Percentiles rank a stretch among this genome's conserved stretches.
Conservation (phyloP, 2,797 vertebrate genomes). For the Ara ararauna region DNA sequence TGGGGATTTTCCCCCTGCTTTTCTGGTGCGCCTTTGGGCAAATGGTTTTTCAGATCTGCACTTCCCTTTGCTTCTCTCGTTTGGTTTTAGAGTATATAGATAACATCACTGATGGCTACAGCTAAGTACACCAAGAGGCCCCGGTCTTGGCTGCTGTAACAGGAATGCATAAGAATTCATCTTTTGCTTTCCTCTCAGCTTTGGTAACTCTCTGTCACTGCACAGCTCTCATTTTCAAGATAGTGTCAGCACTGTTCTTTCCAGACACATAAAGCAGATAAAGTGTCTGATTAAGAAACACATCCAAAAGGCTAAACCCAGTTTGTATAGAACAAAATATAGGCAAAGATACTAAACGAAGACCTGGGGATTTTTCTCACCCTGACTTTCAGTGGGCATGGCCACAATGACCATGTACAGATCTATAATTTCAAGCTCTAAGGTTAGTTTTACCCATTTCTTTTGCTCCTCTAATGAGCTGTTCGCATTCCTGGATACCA, state of each 20-base stretch:
- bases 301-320: conserved; percentile 44
- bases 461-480: conserved; percentile 58
- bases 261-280: conserved; percentile 36
- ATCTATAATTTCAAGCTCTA: conserved; percentile 32
- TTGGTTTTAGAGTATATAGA: background rate
- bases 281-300: conserved; percentile 33
- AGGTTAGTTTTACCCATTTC: conserved; percentile 26
- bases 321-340: background rate
- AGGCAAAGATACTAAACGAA: background rate
- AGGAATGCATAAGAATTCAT: background rate
- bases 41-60: background rate
- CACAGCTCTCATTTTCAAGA: conserved; percentile 1
- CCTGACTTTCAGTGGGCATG: background rate
- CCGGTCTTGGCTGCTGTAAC: background rate
- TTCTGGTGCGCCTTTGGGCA: background rate
- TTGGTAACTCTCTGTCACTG: background rate
- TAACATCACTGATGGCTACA: background rate
- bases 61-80: background rate
- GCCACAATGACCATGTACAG: background rate
- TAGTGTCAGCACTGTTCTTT: background rate
- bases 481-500: conserved; percentile 38
- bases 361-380: background rate
- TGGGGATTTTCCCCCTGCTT: background rate
- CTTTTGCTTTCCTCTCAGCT: background rate
- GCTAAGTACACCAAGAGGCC: background rate